Base-by-base conservation (phyloP, 37 sponge, comb jelly and placozoan species). In the Geodia barretti region DNA sequence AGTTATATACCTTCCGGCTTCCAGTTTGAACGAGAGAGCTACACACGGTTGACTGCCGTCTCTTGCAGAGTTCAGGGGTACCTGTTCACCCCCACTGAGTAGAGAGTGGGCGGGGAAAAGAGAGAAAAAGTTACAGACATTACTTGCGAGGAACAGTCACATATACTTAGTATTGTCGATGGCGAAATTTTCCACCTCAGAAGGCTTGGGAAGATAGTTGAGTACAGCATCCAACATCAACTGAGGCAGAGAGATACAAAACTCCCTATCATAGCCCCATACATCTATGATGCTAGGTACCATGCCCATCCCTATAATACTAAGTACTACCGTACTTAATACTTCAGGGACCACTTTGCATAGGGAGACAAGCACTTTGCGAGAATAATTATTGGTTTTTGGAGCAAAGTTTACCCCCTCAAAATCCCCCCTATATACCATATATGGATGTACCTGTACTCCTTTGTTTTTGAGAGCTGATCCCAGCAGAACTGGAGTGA, bases 391-490 rank as follows among this genome's bases (percentile, higher is more conserved):
- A n/a, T n/a, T n/a, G n/a, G n/a, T n/a, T n/a, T n/a, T n/a, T n/a
- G n/a, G n/a, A n/a, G n/a, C n/a, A n/a, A n/a, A n/a, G n/a, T n/a
- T n/a, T n/a, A n/a, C n/a, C n/a, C n/a, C n/a, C n/a, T n/a, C n/a
- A n/a, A n/a, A n/a, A n/a, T n/a, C n/a, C 60, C 60, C 60, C 1
- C 64, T 5, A 62, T 5, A n/a, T n/a, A n/a, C n/a, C n/a, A n/a
- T 47, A 14, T 47, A 14, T 47, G 14, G 7, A 7, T 41, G 20
- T 20, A 92, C 93, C 86, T 94, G 96, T 11, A 94, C 84, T 38
- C 97, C 99, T 78, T 98, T 98, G 84, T 98, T 98, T 87, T 98
- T 98, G 61, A 98, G 89, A 59, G 99, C 99, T 39, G 95, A 92
- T 7, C 99, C 99, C 83, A 93, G 64, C 20, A 96, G 76, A n/a